Conservation (phyloP, 2,797 vertebrate genomes). For the Rhyacichthys aspro region DNA sequence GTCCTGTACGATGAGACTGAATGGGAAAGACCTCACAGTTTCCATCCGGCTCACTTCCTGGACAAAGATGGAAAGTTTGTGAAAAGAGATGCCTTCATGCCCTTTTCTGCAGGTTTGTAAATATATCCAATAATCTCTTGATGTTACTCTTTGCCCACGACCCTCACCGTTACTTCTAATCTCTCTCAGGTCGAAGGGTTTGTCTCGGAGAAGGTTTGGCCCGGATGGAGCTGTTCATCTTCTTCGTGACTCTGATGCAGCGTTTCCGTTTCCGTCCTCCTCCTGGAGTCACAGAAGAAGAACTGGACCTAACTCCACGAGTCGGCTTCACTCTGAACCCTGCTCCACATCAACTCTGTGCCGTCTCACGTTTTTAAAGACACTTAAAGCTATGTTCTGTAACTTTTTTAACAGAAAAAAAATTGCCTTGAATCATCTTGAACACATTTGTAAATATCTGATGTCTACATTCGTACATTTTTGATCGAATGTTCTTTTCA, state of each 20-base stretch:
- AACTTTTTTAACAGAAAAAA: too few species aligned
- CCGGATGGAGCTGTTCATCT: slow-evolving; percentile 7
- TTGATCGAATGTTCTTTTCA: too few species aligned
- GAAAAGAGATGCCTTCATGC: slow-evolving; percentile 71
- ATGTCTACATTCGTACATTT: too few species aligned
- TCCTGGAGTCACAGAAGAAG: slow-evolving; percentile 23
- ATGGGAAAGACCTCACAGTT: slow-evolving; percentile 66
- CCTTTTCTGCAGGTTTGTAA: slow-evolving; percentile 76
- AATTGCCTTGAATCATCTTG: too few species aligned
- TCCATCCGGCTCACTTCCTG: slow-evolving; percentile 73
- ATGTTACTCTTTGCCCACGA: neutral
- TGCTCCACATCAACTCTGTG: slow-evolving; percentile 19
- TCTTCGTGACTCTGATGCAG: slow-evolving; percentile 7
- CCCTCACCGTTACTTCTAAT: slow-evolving; percentile 27
- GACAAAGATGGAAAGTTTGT: slow-evolving; percentile 64
- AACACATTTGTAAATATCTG: too few species aligned
- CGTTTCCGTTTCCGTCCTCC: neutral
- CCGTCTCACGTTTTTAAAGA: slow-evolving; percentile 1
- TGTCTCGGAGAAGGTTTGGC: slow-evolving; percentile 2
- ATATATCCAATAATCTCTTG: slow-evolving; percentile 22
- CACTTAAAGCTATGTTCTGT: too few species aligned
- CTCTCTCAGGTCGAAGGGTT: slow-evolving; percentile 9
- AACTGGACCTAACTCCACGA: slow-evolving; percentile 4
- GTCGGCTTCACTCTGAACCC: neutral
- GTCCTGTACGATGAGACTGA: slow-evolving; percentile 64